Evolutionary conservation across 2,113 vertebrate species (phyloP).

Genomic region (Pomatorhinus ruficollis): DNA sequence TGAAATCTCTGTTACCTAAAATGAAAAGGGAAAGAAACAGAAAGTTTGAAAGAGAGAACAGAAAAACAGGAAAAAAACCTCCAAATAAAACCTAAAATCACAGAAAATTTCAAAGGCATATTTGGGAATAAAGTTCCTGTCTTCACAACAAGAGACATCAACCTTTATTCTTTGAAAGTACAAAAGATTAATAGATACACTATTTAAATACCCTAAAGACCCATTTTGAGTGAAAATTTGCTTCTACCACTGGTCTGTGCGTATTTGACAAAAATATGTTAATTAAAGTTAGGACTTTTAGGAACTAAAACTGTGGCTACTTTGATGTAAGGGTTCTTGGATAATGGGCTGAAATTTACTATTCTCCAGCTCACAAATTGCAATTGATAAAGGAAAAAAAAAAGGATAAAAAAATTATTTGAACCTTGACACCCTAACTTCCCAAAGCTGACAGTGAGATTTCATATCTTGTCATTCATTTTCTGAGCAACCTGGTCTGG

Average conservation of each 20-base stretch:
- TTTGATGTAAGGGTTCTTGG: background rate
- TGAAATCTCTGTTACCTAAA: background rate
- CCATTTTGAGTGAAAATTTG: background rate
- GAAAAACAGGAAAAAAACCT: background rate
- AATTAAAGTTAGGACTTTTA: background rate
- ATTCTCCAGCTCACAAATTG: background rate
- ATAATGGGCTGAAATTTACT: background rate
- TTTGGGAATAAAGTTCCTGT: background rate
- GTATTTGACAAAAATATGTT: background rate
- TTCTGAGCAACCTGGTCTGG: background rate
- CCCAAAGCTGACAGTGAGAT: background rate
- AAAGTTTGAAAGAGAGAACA: background rate
- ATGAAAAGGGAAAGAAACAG: background rate
- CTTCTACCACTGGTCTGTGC: background rate
- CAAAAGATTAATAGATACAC: background rate
- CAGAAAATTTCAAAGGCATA: background rate
- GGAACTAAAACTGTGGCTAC: background rate
- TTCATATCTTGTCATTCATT: accelerated
- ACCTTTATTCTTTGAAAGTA: background rate
- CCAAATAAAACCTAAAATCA: background rate
- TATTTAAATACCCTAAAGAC: background rate
- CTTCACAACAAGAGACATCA: background rate
- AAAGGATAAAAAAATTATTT: background rate
- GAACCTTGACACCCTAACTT: background rate
- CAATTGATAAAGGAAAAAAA: background rate